A percentile compares a stretch with the other conserved stretches of the same genome.
These are phyloP conservation scores for Denticeps clupeoides DNA, from an alignment of 2,797 vertebrate genomes.

Conservation along the genomic window DNA sequence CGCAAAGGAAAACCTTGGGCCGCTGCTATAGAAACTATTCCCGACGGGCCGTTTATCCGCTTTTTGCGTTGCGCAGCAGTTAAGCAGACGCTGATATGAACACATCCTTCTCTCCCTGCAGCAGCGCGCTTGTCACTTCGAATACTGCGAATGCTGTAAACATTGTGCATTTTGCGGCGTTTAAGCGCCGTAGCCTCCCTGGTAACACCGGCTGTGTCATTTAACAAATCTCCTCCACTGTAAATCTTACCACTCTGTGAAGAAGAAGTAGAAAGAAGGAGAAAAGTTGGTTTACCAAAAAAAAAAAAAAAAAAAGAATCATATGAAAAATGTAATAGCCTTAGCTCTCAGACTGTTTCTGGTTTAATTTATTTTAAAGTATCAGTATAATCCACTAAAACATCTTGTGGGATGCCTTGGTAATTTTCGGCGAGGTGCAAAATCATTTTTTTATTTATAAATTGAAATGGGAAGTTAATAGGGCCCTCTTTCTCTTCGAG, in stretches of 20 bases:
- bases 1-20: conserved; percentile 44
- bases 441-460: conserved; percentile 52
- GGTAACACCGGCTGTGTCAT: no score
- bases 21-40: conserved; percentile 54
- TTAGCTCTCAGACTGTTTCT: conserved; percentile 22
- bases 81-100: conserved; percentile 5
- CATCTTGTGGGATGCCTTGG: conserved; percentile 40
- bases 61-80: conserved; percentile 12
- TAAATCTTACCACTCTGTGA: conserved; percentile 26
- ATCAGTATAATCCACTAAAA: conserved; percentile 38
- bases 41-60: conserved; percentile 39
- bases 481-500: conserved; percentile 51
- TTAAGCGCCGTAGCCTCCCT: no score
- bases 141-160: no score
- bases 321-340: conserved; percentile 24
- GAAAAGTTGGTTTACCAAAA: conserved; percentile 35
- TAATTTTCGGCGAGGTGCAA: conserved; percentile 46
- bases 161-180: no score
- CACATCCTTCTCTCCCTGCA: background rate
- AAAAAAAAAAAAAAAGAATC: background rate
- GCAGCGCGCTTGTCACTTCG: conserved; percentile 2
- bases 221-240: background rate
- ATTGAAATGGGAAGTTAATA: conserved; percentile 64
- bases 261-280: no score
- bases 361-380: conserved; percentile 29